A percentile compares a stretch with the other conserved stretches of the same genome.
Conservation (phyloP, 2,888 invertebrate species). For the Pollenia griseotomentosa region DNA sequence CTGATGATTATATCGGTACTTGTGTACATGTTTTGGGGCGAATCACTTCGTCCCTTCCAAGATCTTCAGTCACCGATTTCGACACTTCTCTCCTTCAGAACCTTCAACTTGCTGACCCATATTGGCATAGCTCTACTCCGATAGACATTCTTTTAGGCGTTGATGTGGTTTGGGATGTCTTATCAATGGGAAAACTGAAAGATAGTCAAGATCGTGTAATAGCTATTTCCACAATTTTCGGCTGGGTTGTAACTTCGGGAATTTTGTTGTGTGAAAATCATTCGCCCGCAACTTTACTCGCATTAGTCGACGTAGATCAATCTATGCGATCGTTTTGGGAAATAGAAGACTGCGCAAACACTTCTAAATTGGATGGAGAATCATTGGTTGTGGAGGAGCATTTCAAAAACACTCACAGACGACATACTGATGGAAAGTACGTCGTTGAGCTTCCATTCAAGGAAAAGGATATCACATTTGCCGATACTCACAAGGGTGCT, state of each 20-base stretch:
- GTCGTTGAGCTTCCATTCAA: constrained; percentile 39
- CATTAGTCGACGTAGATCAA: background rate
- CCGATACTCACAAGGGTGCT: constrained; percentile 26
- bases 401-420: constrained; percentile 5
- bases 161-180: background rate
- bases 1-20: too few species aligned
- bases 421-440: constrained; percentile 1
- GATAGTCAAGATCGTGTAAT: too few species aligned
- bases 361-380: background rate
- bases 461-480: constrained; percentile 1
- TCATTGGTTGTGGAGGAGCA: constrained; percentile 10
- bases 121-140: background rate
- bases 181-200: background rate
- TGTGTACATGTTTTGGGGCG: too few species aligned
- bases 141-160: background rate
- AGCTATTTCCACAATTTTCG: background rate
- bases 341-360: background rate
- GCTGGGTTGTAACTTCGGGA: constrained; percentile 13
- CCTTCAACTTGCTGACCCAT: background rate
- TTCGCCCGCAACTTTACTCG: background rate
- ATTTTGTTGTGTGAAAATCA: background rate
- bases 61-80: background rate
- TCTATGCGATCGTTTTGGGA: background rate
- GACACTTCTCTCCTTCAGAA: background rate
- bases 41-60: too few species aligned